Percentiles rank a stretch among this genome's conserved stretches.
phyloP scores from a whole-genome alignment of 2,113 vertebrate genomes.

The Columba livia region DNA sequence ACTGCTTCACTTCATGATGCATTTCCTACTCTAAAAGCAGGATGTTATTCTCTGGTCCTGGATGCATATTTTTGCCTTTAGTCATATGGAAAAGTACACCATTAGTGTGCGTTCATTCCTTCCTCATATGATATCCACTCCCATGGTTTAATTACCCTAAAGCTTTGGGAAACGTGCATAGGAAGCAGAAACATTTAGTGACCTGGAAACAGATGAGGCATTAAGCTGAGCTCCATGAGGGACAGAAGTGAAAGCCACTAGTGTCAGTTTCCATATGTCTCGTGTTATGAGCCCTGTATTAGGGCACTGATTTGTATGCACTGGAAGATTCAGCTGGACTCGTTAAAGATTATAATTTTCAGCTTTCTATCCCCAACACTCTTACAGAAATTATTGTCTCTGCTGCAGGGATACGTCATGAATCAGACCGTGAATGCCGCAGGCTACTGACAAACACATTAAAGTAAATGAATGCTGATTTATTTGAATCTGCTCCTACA shows the following conservation, averaged over 20 bases:
- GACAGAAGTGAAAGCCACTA: not conserved
- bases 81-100: not conserved
- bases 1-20: not conserved
- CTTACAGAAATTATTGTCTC: not conserved
- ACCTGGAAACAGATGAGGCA: not conserved
- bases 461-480: not conserved
- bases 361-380: not conserved
- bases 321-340: not conserved
- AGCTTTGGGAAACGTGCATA: not conserved
- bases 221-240: not conserved
- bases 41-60: not conserved
- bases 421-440: not conserved
- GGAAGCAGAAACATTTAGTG: not conserved
- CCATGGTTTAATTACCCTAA: not conserved
- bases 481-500: not conserved
- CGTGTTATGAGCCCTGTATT: fast-evolving
- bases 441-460: not conserved
- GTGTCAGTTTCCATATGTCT: not conserved
- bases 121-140: not conserved
- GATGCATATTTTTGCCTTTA: not conserved
- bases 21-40: not conserved
- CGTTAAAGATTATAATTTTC: not conserved
- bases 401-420: not conserved
- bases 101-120: not conserved
- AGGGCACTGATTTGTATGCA: fast-evolving